Percentiles rank a stretch among this genome's conserved stretches.
These are phyloP conservation scores for Bicyclus anynana DNA, from an alignment of 1,140 invertebrate genomes.

Conservation along the genomic window DNA sequence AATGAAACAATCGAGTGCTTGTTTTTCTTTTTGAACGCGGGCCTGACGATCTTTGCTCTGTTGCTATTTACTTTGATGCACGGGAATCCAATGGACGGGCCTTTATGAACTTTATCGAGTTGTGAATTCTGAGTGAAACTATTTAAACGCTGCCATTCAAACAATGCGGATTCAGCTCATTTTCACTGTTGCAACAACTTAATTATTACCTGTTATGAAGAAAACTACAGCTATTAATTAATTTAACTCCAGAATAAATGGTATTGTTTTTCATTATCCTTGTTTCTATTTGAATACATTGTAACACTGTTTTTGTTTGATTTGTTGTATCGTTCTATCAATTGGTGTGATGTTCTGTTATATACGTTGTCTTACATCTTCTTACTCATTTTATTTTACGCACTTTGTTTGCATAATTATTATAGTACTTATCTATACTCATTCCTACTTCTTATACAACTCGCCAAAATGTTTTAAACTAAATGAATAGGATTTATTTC, in stretches of 20 bases:
- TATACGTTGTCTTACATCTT: no score
- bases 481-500: background rate
- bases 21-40: slow-evolving; percentile 44
- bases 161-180: slow-evolving; percentile 11
- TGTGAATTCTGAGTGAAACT: slow-evolving; percentile 13
- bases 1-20: slow-evolving; percentile 57
- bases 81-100: slow-evolving; percentile 14
- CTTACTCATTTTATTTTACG: no score
- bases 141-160: slow-evolving; percentile 13
- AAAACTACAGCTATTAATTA: background rate
- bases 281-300: no score
- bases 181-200: slow-evolving; percentile 16
- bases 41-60: slow-evolving; percentile 37
- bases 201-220: slow-evolving; percentile 12
- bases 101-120: slow-evolving; percentile 18
- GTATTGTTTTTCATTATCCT: background rate
- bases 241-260: background rate
- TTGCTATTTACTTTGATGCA: slow-evolving; percentile 35
- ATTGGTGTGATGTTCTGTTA: no score
- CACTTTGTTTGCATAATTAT: no score
- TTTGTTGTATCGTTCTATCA: no score
- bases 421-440: no score
- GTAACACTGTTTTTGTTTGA: no score
- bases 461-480: background rate
- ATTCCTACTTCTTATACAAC: background rate